A percentile compares a stretch with the other conserved stretches of the same genome.
phyloP scores from a whole-genome alignment of 2,888 invertebrate genomes.

The Bhutanitis thaidina region DNA sequence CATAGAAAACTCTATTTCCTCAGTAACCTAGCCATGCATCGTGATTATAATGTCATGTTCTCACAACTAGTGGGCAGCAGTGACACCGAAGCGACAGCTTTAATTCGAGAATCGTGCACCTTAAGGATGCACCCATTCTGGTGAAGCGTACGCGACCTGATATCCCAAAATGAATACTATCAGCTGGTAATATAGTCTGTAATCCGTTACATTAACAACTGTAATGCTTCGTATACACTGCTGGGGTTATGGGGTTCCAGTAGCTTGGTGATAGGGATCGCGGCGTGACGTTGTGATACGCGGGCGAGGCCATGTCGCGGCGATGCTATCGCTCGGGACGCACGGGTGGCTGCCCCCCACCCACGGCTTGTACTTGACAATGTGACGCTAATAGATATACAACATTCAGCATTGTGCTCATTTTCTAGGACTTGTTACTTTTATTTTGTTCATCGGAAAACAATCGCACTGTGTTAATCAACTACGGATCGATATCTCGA shows the following conservation, averaged over 20 bases:
- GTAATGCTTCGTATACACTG: neutral
- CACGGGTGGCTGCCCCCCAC: slow-evolving; percentile 35
- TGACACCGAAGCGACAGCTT: slow-evolving; percentile 49
- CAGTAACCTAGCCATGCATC: neutral
- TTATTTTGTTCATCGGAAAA: too few relatives aligned
- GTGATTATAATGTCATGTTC: slow-evolving; percentile 24
- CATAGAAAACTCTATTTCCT: neutral
- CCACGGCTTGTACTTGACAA: slow-evolving; percentile 3
- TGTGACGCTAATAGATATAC: neutral
- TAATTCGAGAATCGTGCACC: slow-evolving; percentile 67
- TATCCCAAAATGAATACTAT: neutral
- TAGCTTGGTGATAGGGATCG: slow-evolving; percentile 54
- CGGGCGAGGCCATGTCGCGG: slow-evolving; percentile 37
- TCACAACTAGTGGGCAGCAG: slow-evolving; percentile 33
- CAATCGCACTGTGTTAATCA: too few relatives aligned
- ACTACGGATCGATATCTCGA: too few relatives aligned
- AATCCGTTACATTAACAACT: slow-evolving; percentile 3
- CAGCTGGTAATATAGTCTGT: slow-evolving; percentile 2
- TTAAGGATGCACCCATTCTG: slow-evolving; percentile 25
- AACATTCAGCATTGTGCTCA: too few relatives aligned
- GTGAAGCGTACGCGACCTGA: slow-evolving; percentile 9
- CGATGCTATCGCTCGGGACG: slow-evolving; percentile 65
- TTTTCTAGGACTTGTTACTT: too few relatives aligned
- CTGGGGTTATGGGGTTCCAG: slow-evolving; percentile 27
- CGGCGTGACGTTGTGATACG: slow-evolving; percentile 61